Evolutionary conservation across 2,888 invertebrate species (phyloP).

Genomic region (Coecobrya sp.): DNA sequence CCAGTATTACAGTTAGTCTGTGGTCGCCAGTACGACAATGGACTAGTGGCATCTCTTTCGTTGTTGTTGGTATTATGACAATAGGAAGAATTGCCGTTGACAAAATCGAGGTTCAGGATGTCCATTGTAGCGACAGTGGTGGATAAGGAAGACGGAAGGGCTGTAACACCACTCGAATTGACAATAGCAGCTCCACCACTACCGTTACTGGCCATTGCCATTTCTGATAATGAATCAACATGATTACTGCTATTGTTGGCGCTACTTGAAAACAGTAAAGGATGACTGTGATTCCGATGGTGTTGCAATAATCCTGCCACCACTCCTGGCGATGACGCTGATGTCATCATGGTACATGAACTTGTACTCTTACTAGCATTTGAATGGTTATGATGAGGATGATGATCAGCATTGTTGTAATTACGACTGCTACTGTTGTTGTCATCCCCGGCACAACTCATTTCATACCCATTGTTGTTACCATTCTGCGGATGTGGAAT

Average conservation of each 20-base stretch:
- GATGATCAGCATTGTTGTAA: constrained; percentile 60
- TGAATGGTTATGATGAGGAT: constrained; percentile 41
- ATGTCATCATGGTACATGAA: constrained; percentile 36
- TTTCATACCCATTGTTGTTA: constrained; percentile 76
- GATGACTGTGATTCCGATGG: constrained; percentile 78
- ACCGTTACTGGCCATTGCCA: constrained; percentile 73
- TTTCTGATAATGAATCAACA: constrained; percentile 73
- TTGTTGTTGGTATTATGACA: constrained; percentile 58
- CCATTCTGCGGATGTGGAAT: constrained; percentile 79
- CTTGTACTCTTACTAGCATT: constrained; percentile 30
- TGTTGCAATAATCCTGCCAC: constrained; percentile 65
- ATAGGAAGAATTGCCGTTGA: constrained; percentile 80
- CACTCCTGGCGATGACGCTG: constrained; percentile 38
- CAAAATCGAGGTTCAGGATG: constrained; percentile 82
- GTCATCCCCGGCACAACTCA: constrained; percentile 66
- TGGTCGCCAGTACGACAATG: constrained; percentile 71
- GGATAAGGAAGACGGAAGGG: constrained; percentile 80
- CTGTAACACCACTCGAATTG: constrained; percentile 58
- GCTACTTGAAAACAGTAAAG: constrained; percentile 67
- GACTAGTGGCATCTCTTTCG: constrained; percentile 35
- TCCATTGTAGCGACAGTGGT: constrained; percentile 71
- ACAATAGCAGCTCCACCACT: background rate
- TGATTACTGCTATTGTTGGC: constrained; percentile 67
- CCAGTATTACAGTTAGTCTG: constrained; percentile 33
- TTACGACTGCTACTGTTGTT: constrained; percentile 69